Base-by-base conservation (phyloP, 64 coral and sea anemone species). In the Cladopsammia gracilis region DNA sequence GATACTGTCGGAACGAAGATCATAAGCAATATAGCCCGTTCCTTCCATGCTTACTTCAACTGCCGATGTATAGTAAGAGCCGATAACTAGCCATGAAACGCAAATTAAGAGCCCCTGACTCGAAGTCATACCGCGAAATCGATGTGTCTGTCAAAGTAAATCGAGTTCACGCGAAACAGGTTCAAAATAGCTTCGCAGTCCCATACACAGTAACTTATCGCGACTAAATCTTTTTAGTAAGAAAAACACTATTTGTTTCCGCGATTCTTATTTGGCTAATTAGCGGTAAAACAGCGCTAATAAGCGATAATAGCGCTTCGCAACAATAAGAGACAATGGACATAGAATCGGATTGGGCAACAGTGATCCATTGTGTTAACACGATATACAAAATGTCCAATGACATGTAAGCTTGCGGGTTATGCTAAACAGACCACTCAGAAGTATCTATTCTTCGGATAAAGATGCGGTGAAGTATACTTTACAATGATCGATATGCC, bases 1-100 rank as follows among this genome's bases (percentile, higher is more conserved):
- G 66, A 98, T 91, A 18, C 73, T 83, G 7, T 62, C 73, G 69
- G 88, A 91, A 51, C 88, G 92, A 10, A 98, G 87, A 83, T 98
- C 92, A 49, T 91, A 94, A 0, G 92, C 91, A 77, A 98, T 98
- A 22, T 94, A 98, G 9, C 94, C 52, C 61, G 23, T 79, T 88
- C 96, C 96, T 23, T 81, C 56, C 34, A 98, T 90, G 2, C 65
- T 56, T 12, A 94, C 73, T 67, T 98, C 88, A 77, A 82, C 60
- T 25, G 88, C 82, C 24, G 82, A 56, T 51, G 79, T 75, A 51
- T 53, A 68, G 18, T 9, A 78, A 66, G 25, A 71, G 20, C 49
- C 22, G 2, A 87, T 10, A 64, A 93, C 7, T 53, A 86, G 25
- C 13, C 44, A 68, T 19, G 67, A 68, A 20, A 87, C 56, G 57